Base-by-base conservation (phyloP, 2,113 vertebrate genomes). In the Tetrax tetrax region DNA sequence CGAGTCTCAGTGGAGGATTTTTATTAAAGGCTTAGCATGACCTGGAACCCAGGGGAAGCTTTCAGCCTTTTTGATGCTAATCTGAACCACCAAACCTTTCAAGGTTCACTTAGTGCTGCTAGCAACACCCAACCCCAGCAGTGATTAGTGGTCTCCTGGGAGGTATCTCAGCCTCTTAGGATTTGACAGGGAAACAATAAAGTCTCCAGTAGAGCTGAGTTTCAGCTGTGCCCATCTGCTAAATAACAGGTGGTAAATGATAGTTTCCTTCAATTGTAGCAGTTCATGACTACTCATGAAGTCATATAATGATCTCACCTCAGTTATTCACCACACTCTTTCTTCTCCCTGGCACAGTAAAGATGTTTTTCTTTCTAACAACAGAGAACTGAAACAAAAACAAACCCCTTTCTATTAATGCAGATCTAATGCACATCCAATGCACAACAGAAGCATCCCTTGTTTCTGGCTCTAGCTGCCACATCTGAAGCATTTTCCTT, bases 191-290 rank as follows among this genome's bases (percentile, higher is more conserved):
- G 71, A 93, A 92, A 93, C 93, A 95, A 96, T 66, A 35, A 95
- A 87, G 92, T 48, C 68, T 92, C 28, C 82, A 83, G 43, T 45
- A 28, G 66, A 87, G 75, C 84, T 0, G 28, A 66, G 90, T 94
- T 95, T 97, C 93, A 94, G 61, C 68, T 93, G 76, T 92, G 83
- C 79, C 76, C 24, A 5, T 86, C 93, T 97, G 92, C 92, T 95
- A 94, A 97, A 90, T 86, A 77, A 72, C 79, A 90, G 78, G 75
- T 83, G 87, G 82, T 70, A 94, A 95, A 86, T 21, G 76, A 59
- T 51, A 90, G 79, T 90, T 97, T 93, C 96, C 96, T 93, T 96
- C 96, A 95, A 87, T 81, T 93, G 93, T 81, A 60, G 90, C 68
- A 84, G 72, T 41, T 43, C 2, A 6, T 89, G 92, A 94, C 92